Percentiles rank a stretch among this genome's conserved stretches.
These are phyloP conservation scores for Taenaris catops DNA, from an alignment of 2,888 invertebrate species.

Conservation along the genomic window DNA sequence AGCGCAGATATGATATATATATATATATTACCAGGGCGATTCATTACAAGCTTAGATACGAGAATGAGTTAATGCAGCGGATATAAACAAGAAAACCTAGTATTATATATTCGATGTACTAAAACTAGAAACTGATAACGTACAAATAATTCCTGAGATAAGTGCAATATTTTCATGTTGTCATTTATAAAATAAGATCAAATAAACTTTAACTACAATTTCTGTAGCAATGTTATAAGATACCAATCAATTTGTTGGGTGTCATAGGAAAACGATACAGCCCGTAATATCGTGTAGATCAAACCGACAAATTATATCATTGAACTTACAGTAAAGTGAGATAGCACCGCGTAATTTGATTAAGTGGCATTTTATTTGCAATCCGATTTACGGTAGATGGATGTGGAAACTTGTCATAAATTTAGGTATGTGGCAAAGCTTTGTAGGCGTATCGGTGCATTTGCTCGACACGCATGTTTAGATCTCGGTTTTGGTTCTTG, in stretches of 20 bases:
- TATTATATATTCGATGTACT: too few species aligned
- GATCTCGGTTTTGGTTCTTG: too few species aligned
- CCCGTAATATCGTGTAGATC: conserved; percentile 21
- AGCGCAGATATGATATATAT: too few species aligned
- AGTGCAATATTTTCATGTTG: conserved; percentile 19
- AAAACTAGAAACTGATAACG: too few species aligned
- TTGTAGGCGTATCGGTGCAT: too few species aligned
- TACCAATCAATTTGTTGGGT: conserved; percentile 27
- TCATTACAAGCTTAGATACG: conserved; percentile 4
- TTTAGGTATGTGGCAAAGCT: background rate
- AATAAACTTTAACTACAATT: conserved; percentile 21
- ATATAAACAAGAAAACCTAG: too few species aligned
- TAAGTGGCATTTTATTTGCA: conserved; percentile 9
- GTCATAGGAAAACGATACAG: conserved; percentile 25
- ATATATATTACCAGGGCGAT: conserved; percentile 4
- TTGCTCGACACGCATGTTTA: too few species aligned
- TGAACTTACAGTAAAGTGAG: conserved; percentile 16
- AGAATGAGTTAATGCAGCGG: conserved; percentile 1
- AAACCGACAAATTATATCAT: conserved; percentile 20
- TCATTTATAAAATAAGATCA: conserved; percentile 24
- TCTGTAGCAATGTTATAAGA: conserved; percentile 22
- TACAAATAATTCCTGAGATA: conserved; percentile 15
- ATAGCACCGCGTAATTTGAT: conserved; percentile 15
- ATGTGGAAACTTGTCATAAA: background rate
- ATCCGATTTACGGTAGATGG: conserved; percentile 3